Base-by-base conservation (phyloP, 64 coral and sea anemone genomes). In the Exaiptasia diaphana region DNA sequence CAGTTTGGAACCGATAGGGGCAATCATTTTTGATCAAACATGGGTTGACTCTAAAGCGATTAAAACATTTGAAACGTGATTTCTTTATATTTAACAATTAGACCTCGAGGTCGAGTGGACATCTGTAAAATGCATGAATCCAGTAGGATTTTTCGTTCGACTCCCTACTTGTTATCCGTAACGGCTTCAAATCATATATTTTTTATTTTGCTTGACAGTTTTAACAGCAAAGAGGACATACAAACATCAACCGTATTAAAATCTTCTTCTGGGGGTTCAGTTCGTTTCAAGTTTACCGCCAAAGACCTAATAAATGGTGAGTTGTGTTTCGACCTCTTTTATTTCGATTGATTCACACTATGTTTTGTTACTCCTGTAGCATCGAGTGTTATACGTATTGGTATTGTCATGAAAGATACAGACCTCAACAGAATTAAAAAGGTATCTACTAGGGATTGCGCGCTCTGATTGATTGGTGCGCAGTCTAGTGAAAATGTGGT, bases 381-480 rank as follows among this genome's bases (percentile, higher is more conserved):
- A 56, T 34, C n/a, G 32, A 26, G 25, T 3, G 35, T 29, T 10
- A 36, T 80, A 29, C 60, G 25, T 45, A 52, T 75, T 38, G 87
- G 65, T 32, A 26, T 94, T 28, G 1, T 85, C 5, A 34, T 94
- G 6, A 75, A 94, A 80, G 86, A 94, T 33, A 80, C 41, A 35
- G 67, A 52, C 24, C 73, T 64, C 23, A 74, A 69, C 35, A 41
- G 85, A 23, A 82, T 82, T 54, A 83, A 78, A 64, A 78, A 77
- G 80, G 91, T 94, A 76, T 81, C 58, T 31, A 28, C 64, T 43
- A 29, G 53, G 53, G 0, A 17, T 4, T 42, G 11, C n/a, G n/a
- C n/a, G n/a, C n/a, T n/a, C 35, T 33, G 36, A 0, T 46, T 64
- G 24, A 30, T 33, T 53, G 8, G 9, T 55, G 24, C 17, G 3